Evolutionary conservation across 1,140 invertebrate genomes (phyloP).

Genomic region (Camponotus floridanus): DNA sequence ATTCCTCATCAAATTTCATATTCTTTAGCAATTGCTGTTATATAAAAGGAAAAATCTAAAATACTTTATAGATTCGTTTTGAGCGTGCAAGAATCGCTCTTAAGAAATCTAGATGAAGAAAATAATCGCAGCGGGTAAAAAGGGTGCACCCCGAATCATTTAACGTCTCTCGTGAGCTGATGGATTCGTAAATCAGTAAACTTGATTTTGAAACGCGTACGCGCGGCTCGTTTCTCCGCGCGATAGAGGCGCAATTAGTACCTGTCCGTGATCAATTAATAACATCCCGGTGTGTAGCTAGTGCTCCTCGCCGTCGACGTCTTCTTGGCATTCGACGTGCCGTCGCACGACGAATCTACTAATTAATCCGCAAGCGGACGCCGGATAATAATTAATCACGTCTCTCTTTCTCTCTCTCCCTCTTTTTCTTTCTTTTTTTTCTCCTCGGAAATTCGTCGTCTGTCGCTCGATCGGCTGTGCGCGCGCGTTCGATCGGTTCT

Average conservation of each 20-base stretch:
- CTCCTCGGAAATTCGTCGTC: conserved; percentile 55
- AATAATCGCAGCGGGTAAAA: not conserved
- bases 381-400: conserved; percentile 70
- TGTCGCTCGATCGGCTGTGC: conserved; percentile 4
- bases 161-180: conserved; percentile 9
- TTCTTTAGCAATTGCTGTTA: not conserved
- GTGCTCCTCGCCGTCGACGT: conserved; percentile 13
- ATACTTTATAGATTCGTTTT: not conserved
- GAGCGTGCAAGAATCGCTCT: not conserved
- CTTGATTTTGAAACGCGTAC: conserved; percentile 46
- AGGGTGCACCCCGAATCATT: conserved; percentile 25
- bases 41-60: not conserved
- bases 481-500: conserved; percentile 12
- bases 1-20: not conserved
- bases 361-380: conserved; percentile 69
- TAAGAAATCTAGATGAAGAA: not conserved
- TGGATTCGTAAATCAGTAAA: conserved; percentile 68
- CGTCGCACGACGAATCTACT: conserved; percentile 68
- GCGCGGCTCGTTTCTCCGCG: conserved; percentile 53
- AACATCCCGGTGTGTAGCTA: conserved; percentile 49
- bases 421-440: not conserved
- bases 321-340: conserved; percentile 70
- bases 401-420: not conserved
- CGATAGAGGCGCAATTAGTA: conserved; percentile 73
- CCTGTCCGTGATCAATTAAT: conserved; percentile 74